Conservation (phyloP, 2,113 vertebrate species). For the Phylloscopus trochiloides region DNA sequence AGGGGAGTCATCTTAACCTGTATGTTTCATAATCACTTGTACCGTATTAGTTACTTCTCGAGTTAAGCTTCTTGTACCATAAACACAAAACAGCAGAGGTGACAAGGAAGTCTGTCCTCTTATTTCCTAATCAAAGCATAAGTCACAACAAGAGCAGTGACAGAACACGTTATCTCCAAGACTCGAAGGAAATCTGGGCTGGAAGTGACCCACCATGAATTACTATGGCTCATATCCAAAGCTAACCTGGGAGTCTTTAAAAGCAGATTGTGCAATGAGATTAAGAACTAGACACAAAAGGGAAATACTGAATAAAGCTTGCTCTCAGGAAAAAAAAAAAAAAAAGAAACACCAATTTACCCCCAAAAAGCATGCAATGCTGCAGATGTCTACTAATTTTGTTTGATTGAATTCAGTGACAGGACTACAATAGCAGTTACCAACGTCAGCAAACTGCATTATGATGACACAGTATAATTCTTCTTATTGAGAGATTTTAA, state of each 20-base stretch:
- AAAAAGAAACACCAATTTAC: not conserved
- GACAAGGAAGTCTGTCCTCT: slow-evolving; percentile 10
- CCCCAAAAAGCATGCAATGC: not conserved
- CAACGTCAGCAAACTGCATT: not conserved
- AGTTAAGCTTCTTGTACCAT: slow-evolving; percentile 11
- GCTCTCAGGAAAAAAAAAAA: not conserved
- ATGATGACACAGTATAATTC: not conserved
- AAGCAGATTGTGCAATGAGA: not conserved
- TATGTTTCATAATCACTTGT: not conserved
- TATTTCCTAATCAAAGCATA: not conserved
- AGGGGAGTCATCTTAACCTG: not conserved
- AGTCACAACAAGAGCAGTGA: not conserved
- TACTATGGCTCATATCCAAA: rapidly evolving
- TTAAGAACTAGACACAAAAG: not conserved
- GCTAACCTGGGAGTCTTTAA: not conserved
- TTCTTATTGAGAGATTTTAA: not conserved
- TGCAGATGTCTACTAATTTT: not conserved
- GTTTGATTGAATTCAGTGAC: not conserved
- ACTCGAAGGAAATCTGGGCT: not conserved
- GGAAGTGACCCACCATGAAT: not conserved
- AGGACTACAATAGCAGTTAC: not conserved
- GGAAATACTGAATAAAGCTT: not conserved
- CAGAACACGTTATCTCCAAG: not conserved
- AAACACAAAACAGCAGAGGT: not conserved
- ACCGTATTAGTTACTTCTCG: slow-evolving; percentile 1